phyloP scores from a whole-genome alignment of 2,888 invertebrate species.

The Conus canariensis region DNA sequence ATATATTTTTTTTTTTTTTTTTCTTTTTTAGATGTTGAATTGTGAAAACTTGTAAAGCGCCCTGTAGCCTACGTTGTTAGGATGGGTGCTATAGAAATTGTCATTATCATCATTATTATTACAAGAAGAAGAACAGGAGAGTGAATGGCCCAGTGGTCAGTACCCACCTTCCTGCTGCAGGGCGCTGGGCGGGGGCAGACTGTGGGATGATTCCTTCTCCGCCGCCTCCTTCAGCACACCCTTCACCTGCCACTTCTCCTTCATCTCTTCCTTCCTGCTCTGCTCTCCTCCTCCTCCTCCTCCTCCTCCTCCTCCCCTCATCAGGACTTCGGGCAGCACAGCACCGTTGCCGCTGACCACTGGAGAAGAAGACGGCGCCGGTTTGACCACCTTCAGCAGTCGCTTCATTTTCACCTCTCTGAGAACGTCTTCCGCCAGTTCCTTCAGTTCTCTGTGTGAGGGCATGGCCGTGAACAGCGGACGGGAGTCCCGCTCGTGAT shows the following conservation, averaged over 20 bases:
- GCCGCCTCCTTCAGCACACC: neutral
- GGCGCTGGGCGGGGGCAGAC: slow-evolving; percentile 28
- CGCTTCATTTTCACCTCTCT: slow-evolving; percentile 44
- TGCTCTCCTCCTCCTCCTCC: neutral
- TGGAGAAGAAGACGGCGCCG: neutral
- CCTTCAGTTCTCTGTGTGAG: slow-evolving; percentile 28
- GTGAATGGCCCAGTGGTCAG: neutral
- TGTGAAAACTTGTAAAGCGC: too few species aligned
- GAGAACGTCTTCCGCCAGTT: slow-evolving; percentile 37
- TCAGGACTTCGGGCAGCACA: neutral
- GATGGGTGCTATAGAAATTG: too few species aligned
- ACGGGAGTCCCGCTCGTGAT: neutral
- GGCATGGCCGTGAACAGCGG: slow-evolving; percentile 11
- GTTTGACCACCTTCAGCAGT: slow-evolving; percentile 34
- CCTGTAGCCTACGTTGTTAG: too few species aligned
- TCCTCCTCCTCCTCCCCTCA: neutral
- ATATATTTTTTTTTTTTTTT: too few species aligned
- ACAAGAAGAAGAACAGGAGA: too few species aligned
- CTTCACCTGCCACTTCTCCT: neutral
- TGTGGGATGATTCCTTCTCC: neutral
- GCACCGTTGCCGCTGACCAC: neutral
- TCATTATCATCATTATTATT: too few species aligned
- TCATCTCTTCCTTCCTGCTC: neutral
- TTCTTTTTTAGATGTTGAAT: too few species aligned
- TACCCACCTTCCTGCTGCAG: slow-evolving; percentile 49